Conservation (phyloP, 2,888 invertebrate genomes). For the Platycnemis pennipes region DNA sequence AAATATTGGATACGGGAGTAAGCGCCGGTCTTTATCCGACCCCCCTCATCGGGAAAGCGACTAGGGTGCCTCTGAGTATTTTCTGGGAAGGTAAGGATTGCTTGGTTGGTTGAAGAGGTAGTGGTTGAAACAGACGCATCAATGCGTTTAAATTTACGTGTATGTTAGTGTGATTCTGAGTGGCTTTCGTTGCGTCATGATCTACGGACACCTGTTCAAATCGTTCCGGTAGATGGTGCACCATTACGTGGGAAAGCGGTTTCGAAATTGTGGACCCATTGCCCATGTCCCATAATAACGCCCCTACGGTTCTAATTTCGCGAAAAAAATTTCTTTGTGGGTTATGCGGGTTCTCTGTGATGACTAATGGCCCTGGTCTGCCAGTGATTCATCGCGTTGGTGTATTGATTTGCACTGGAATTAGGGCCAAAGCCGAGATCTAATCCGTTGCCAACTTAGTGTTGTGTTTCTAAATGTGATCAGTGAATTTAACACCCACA, state of each 20-base stretch:
- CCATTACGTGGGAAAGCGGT: background rate
- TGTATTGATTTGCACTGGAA: background rate
- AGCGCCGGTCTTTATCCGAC: background rate
- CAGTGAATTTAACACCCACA: no score
- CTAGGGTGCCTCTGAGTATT: background rate
- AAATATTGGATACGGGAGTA: background rate
- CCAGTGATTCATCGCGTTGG: background rate
- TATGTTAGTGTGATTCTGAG: background rate
- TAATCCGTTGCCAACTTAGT: no score
- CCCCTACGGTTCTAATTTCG: background rate
- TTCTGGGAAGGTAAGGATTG: background rate
- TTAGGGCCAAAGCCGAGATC: slow-evolving; percentile 11
- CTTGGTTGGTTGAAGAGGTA: background rate
- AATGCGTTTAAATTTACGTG: background rate
- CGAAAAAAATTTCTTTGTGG: background rate
- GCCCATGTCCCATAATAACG: background rate
- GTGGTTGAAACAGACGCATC: background rate
- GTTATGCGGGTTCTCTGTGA: background rate
- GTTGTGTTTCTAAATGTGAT: no score
- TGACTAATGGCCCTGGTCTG: background rate
- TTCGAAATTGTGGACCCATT: background rate
- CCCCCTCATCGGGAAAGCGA: background rate
- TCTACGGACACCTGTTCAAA: background rate
- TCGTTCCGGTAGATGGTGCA: background rate
- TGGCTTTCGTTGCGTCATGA: background rate